Percentiles rank a stretch among this genome's conserved stretches.
Conservation (phyloP, 1,140 invertebrate species). For the Nixonia krombeini region DNA sequence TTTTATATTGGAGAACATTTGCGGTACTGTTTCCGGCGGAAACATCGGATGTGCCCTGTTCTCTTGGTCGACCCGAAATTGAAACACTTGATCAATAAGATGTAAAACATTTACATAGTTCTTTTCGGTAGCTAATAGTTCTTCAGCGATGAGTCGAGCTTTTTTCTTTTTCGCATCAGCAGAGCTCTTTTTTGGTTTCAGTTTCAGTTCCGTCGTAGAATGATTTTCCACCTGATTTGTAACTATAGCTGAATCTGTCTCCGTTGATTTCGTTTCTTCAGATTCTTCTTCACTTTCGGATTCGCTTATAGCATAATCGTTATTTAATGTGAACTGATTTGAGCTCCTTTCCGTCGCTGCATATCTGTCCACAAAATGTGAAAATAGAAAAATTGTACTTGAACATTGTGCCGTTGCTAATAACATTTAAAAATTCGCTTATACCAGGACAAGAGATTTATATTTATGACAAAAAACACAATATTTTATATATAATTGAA, state of each 20-base stretch:
- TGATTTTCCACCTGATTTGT: constrained; percentile 50
- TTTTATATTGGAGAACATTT: constrained; percentile 71
- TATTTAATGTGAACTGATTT: constrained; percentile 51
- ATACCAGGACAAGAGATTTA: too few species aligned
- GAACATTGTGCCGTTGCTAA: constrained; percentile 8
- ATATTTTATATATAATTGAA: too few species aligned
- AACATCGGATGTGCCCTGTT: constrained; percentile 72
- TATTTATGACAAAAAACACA: too few species aligned
- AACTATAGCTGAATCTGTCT: constrained; percentile 54
- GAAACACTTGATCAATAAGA: constrained; percentile 80
- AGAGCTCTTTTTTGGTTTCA: constrained; percentile 26
- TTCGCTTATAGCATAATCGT: constrained; percentile 64
- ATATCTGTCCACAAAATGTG: constrained; percentile 48
- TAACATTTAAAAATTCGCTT: constrained; percentile 1
- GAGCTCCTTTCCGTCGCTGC: constrained; percentile 57
- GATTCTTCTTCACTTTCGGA: constrained; percentile 70
- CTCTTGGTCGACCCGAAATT: constrained; percentile 68
- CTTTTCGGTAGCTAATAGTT: constrained; percentile 80
- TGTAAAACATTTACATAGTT: constrained; percentile 80
- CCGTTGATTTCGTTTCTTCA: constrained; percentile 60
- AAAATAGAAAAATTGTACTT: constrained; percentile 14
- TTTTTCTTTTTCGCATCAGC: constrained; percentile 64
- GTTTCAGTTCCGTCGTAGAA: constrained; percentile 38
- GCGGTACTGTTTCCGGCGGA: constrained; percentile 63
- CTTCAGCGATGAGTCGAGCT: constrained; percentile 76